Evolutionary conservation across 2,797 vertebrate species (phyloP).

Genomic region (Setipinna tenuifilis): DNA sequence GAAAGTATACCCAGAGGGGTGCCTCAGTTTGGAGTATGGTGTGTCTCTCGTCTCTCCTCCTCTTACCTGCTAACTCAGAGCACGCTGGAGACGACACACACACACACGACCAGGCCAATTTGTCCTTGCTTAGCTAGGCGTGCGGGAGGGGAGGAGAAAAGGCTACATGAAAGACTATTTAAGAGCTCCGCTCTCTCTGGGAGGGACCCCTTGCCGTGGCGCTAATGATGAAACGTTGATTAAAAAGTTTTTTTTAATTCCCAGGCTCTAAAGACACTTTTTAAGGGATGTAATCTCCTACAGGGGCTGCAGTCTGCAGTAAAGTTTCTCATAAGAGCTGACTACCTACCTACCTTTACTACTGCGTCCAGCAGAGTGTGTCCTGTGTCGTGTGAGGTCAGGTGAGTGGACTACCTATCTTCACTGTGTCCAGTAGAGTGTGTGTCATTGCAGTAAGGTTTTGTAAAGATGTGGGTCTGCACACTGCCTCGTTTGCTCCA

Average conservation of each 20-base stretch:
- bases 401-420: no score
- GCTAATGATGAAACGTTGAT: constrained; percentile 39
- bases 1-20: background rate
- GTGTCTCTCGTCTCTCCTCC: background rate
- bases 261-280: constrained; percentile 26
- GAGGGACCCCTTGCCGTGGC: constrained; percentile 35
- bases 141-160: background rate
- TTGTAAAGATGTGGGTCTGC: no score
- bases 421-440: no score
- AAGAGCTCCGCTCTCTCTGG: constrained; percentile 19
- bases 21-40: background rate
- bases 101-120: background rate
- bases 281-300: background rate
- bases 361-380: no score
- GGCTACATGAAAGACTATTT: constrained; percentile 39
- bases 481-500: no score
- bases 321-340: background rate
- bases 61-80: background rate
- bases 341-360: background rate
- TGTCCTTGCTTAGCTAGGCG: background rate
- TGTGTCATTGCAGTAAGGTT: no score
- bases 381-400: background rate
- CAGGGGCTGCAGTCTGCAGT: background rate
- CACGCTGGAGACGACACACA: background rate
- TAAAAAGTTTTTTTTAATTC: background rate